Conservation (phyloP, 2,113 vertebrate genomes). For the Andinoacara biseriatus region DNA sequence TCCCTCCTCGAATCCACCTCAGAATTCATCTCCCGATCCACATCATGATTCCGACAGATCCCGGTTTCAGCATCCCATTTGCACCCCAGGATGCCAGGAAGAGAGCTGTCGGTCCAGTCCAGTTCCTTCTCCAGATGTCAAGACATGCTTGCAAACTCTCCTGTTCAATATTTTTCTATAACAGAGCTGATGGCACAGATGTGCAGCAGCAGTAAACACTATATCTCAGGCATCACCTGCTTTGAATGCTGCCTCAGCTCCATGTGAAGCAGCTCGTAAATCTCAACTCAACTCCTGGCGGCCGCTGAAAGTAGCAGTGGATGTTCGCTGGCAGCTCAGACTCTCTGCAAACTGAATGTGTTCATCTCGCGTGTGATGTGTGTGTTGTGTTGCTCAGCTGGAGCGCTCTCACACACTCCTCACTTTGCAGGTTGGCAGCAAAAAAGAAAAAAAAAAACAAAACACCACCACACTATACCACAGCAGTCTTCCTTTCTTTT, state of each 20-base stretch:
- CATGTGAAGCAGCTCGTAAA: neutral
- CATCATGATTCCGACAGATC: neutral
- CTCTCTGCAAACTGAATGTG: conserved; percentile 36
- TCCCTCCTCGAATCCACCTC: conserved; percentile 29
- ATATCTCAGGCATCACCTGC: conserved; percentile 24
- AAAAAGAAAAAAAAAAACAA: neutral
- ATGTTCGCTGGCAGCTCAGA: conserved; percentile 13
- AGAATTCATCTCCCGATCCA: conserved; percentile 35
- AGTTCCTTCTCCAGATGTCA: neutral
- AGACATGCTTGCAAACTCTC: conserved; percentile 15
- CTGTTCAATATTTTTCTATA: neutral
- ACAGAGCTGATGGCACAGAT: neutral
- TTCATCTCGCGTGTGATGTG: conserved; percentile 26
- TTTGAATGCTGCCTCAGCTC: neutral
- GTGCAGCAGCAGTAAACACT: neutral
- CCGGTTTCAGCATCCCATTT: neutral
- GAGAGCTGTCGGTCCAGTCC: neutral
- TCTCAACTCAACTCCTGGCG: conserved; percentile 33
- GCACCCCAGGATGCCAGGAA: neutral
- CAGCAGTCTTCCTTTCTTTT: neutral
- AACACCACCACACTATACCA: conserved; percentile 12
- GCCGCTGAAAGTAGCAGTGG: conserved; percentile 41
- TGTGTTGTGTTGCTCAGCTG: conserved; percentile 35
- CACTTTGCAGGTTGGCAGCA: neutral
- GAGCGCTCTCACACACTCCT: conserved; percentile 38